A percentile compares a stretch with the other conserved stretches of the same genome.
phyloP scores from a whole-genome alignment of 1,140 invertebrate species.

The Dendrolimus kikuchii region DNA sequence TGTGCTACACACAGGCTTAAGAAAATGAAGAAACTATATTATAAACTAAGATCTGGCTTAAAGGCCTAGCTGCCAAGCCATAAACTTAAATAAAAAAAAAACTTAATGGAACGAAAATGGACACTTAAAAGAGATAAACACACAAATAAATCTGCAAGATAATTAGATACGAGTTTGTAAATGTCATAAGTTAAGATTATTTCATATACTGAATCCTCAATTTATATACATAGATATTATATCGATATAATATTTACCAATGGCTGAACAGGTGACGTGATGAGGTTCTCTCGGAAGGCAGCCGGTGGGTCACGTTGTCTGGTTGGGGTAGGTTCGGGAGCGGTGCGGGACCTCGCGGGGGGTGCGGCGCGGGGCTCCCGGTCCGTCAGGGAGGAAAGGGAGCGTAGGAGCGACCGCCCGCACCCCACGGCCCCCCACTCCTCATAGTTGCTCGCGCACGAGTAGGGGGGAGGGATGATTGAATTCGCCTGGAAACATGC shows the following conservation, averaged over 20 bases:
- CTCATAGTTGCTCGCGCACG: slow-evolving; percentile 80
- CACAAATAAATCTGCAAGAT: too few relatives aligned
- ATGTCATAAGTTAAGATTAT: too few relatives aligned
- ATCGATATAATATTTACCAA: slow-evolving; percentile 12
- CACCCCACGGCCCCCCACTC: slow-evolving; percentile 70
- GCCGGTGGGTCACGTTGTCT: slow-evolving; percentile 14
- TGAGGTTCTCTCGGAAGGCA: slow-evolving; percentile 47
- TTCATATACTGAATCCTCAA: too few relatives aligned
- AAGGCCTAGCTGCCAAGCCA: too few relatives aligned
- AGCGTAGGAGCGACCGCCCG: slow-evolving; percentile 53
- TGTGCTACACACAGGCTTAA: too few relatives aligned
- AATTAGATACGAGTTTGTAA: too few relatives aligned
- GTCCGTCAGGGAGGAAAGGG: slow-evolving; percentile 54
- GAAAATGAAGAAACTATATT: too few relatives aligned
- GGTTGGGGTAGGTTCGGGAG: slow-evolving; percentile 7
- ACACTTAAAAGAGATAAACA: too few relatives aligned
- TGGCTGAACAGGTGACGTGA: slow-evolving; percentile 42
- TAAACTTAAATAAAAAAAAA: too few relatives aligned
- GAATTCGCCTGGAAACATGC: slow-evolving; percentile 76
- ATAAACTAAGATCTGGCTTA: too few relatives aligned
- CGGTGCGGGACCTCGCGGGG: slow-evolving; percentile 7
- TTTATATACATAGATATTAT: too few relatives aligned
- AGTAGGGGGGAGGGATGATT: slow-evolving; percentile 85
- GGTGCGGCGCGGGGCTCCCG: slow-evolving; percentile 17
- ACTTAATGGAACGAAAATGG: too few relatives aligned